Evolutionary conservation across 1,140 invertebrate genomes (phyloP), one percentile per base, ranked within the genome.

Genomic region (Phthorimaea operculella): DNA sequence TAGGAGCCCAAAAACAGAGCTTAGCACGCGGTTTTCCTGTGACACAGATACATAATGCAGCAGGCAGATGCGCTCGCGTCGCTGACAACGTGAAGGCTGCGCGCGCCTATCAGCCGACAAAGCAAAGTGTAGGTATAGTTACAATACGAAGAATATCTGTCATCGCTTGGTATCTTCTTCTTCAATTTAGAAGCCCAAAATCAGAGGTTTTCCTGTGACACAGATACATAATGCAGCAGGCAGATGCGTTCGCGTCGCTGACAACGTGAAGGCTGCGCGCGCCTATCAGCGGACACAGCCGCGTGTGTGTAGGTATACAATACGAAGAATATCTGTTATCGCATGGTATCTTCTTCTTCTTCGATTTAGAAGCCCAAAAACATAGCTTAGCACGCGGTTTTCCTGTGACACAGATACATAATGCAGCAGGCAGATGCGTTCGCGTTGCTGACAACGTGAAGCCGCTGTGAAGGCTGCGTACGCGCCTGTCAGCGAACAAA

Each of bases 381-480:
- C 21, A 28, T 6, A 28, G 21, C 21, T 28, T n/a, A 39, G 36
- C 36, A 10, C 14, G 44, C 44, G 16, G 16, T 47, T 47, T 39
- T 39, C 36, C 36, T 39, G 44, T 47, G 44, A 47, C 44, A 47
- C 44, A 47, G 44, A 47, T 47, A 47, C 44, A 47, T 47, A 47
- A 47, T 47, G 44, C 44, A 28, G 21, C 21, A 39, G 36, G 36
- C 36, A 39, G 36, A 39, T 39, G 36, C 36, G 36, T 9, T 9
- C 10, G 36, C 36, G 16, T 4, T 6, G 21, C n/a, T n/a, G n/a
- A n/a, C n/a, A n/a, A n/a, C n/a, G n/a, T 14, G 42, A n/a, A n/a
- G n/a, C 6, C 33, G 33, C 33, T 6, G n/a, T n/a, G n/a, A 45
- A 45, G 42, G 42, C n/a, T 45, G 42, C 42, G n/a, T n/a, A n/a